Base-by-base conservation (phyloP, 2,888 invertebrate species). In the Pilophorus perplexus region DNA sequence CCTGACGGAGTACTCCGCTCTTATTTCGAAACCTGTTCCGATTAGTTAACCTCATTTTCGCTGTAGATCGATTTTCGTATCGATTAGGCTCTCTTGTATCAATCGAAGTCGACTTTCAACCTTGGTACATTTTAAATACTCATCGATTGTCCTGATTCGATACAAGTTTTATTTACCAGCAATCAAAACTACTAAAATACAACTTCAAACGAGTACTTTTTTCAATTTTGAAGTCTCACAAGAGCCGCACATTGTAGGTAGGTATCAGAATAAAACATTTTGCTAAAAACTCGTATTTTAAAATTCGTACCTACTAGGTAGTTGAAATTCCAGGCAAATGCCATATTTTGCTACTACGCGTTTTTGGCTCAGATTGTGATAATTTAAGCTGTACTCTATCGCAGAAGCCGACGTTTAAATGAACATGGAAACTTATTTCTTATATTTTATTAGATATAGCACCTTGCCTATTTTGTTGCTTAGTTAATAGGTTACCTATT, bases 41-140 rank as follows among this genome's bases (percentile, higher is more conserved):
- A 59, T 42, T 59, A n/a, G n/a, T n/a, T n/a, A n/a, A n/a, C n/a
- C n/a, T n/a, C n/a, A n/a, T n/a, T n/a, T n/a, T n/a, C n/a, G n/a
- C n/a, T n/a, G n/a, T n/a, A n/a, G n/a, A n/a, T n/a, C n/a, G n/a
- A n/a, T n/a, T n/a, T 12, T 33, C 33, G 33, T 33, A 6, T 12
- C 33, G 12, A 8, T 33, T 33, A 33, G n/a, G n/a, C n/a, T n/a
- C n/a, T n/a, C n/a, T n/a, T n/a, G n/a, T n/a, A n/a, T n/a, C n/a
- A n/a, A n/a, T n/a, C n/a, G 86, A 33, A 33, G 10, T 33, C 37
- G 37, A 6, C 14, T n/a, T n/a, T n/a, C n/a, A n/a, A 33, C 6
- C 12, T 33, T 33, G 12, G 33, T 33, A 12, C 33, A 8, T 33
- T 8, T 8, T 8, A 33, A 33, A 33, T 8, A 33, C 8, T 33